These are phyloP conservation scores for Etheostoma cragini DNA, from an alignment of 2,113 vertebrate genomes.

Conservation along the genomic window DNA sequence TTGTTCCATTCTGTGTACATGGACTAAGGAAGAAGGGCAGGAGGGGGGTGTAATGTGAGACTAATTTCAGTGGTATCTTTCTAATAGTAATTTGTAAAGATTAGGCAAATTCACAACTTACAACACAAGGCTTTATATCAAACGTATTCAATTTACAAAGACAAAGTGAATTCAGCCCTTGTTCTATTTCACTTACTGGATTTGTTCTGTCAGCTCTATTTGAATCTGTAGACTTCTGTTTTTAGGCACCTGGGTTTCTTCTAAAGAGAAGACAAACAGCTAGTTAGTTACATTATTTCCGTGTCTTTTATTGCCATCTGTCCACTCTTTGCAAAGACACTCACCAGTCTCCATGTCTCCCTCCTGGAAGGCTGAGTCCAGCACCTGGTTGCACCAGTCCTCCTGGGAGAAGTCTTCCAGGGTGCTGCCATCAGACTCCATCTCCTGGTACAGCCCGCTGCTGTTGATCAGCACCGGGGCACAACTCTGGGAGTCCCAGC, in stretches of 20 bases:
- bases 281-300: background rate
- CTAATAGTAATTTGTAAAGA: background rate
- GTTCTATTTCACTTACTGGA: constrained; percentile 88
- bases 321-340: constrained; percentile 26
- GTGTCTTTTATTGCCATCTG: no score
- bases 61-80: background rate
- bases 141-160: background rate
- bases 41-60: background rate
- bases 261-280: constrained; percentile 72
- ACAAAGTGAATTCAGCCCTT: background rate
- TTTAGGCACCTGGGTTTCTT: constrained; percentile 92
- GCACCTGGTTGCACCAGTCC: constrained; percentile 98
- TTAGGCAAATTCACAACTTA: background rate
- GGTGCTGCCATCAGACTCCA: constrained; percentile 97
- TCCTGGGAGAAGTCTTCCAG: constrained; percentile 98
- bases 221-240: constrained; percentile 91
- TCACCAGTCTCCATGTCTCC: constrained; percentile 95
- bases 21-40: background rate
- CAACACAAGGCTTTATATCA: background rate
- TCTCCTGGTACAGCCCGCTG: constrained; percentile 97
- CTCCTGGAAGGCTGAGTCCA: constrained; percentile 93
- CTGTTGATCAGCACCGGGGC: constrained; percentile 99
- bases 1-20: background rate
- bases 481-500: constrained; percentile 97
- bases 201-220: constrained; percentile 90